A percentile compares a stretch with the other conserved stretches of the same genome.
Conservation (phyloP, 2,888 invertebrate species). For the Sinelater perroti region DNA sequence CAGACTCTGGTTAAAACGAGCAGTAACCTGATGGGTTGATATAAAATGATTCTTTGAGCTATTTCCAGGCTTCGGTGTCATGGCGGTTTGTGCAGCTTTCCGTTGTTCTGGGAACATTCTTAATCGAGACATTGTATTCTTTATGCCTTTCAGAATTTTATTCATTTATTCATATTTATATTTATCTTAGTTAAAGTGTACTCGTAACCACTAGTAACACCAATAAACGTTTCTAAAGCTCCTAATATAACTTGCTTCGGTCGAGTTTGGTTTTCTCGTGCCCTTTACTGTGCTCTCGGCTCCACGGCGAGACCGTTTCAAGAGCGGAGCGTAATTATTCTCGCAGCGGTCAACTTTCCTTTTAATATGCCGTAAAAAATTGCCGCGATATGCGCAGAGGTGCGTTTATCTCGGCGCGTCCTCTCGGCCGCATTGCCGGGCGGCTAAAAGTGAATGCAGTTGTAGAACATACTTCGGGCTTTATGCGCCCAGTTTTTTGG, state of each 20-base stretch:
- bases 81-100: too few species aligned
- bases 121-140: background rate
- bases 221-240: too few species aligned
- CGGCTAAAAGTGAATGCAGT: constrained; percentile 37
- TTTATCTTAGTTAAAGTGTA: background rate
- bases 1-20: too few species aligned
- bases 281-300: background rate
- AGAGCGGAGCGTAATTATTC: constrained; percentile 1
- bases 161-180: background rate
- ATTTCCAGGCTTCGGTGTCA: too few species aligned
- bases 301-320: constrained; percentile 1
- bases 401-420: background rate
- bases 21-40: too few species aligned
- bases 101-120: too few species aligned
- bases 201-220: too few species aligned
- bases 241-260: too few species aligned
- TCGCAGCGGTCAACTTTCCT: constrained; percentile 11
- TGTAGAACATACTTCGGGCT: constrained; percentile 50
- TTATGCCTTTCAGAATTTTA: background rate
- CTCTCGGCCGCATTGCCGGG: constrained; percentile 17
- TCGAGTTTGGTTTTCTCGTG: background rate
- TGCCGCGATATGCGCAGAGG: constrained; percentile 3
- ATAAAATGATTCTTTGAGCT: too few species aligned
- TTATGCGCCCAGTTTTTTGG: constrained; percentile 53
- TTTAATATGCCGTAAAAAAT: constrained; percentile 8